Percentiles rank a stretch among this genome's conserved stretches.
Evolutionary conservation across 1,140 invertebrate genomes (phyloP).

Genomic region (Dreissena rostriformis): DNA sequence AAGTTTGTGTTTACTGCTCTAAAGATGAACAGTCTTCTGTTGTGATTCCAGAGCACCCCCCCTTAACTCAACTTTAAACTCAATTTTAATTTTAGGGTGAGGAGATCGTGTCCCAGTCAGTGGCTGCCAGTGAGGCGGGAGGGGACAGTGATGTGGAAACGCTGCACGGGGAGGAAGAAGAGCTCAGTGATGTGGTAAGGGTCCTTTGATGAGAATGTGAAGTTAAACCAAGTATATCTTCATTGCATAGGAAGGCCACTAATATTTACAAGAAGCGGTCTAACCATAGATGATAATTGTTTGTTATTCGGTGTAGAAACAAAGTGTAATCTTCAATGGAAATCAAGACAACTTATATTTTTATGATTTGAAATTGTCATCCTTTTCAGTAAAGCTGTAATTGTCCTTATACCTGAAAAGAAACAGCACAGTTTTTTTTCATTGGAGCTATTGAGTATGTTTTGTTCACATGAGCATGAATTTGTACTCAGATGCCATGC

Average conservation of each 20-base stretch:
- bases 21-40: neutral
- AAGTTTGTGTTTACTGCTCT: neutral
- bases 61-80: neutral
- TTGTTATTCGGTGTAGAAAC: neutral
- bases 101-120: slow-evolving; percentile 75
- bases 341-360: neutral
- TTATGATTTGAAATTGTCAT: too few species aligned
- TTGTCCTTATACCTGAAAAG: neutral
- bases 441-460: neutral
- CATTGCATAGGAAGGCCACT: neutral
- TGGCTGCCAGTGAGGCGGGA: slow-evolving; percentile 15
- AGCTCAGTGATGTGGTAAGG: slow-evolving; percentile 76
- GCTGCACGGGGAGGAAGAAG: slow-evolving; percentile 59
- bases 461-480: neutral
- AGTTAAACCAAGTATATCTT: neutral
- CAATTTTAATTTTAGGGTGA: slow-evolving; percentile 70
- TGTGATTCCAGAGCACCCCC: neutral
- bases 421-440: neutral
- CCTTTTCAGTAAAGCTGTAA: too few species aligned
- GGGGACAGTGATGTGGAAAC: slow-evolving; percentile 59
- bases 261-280: neutral
- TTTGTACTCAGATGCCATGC: neutral
- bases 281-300: neutral
- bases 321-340: neutral
- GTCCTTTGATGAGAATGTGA: neutral